Base-by-base conservation (phyloP, 2,113 vertebrate genomes). In the Spilogale gracilis region DNA sequence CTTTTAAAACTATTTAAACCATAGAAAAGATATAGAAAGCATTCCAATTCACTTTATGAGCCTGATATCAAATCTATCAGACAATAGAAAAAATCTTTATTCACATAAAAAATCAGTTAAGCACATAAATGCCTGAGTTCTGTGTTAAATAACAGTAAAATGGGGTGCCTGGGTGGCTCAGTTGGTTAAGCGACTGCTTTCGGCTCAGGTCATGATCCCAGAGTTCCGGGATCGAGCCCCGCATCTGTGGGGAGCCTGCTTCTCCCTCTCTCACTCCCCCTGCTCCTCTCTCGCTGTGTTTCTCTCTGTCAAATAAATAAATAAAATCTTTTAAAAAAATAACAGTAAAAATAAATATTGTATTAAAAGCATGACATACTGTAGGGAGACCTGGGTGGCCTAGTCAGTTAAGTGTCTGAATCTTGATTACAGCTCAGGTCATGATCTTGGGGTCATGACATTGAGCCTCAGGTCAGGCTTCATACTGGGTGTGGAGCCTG, bases 71-170 rank as follows among this genome's bases (percentile, higher is more conserved):
- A 93, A 88, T 79, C 50, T 84, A 43, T 73, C 32, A 84, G 12
- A 83, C 2, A 60, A 21, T 69, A 63, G 20, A 56, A 43, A 81
- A 86, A 76, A 67, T 71, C 67, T 84, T 89, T 48, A 73, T 61
- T 58, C 30, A 74, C 23, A 43, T 88, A 88, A 88, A 87, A 84
- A 21, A 82, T 90, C 38, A 83, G 30, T 89, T 84, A 94, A 94
- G 17, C 20, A 83, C 17, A 95, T 76, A 84, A 80, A 65, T 79
- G 2, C 65, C 88, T 20, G 65, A 86, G 63, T 93, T 94, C 2
- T 82, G n/a, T 89, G 60, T 78, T 92, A 79, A 78, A 52, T 71
- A 84, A 56, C 82, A 74, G 38, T 91, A 76, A 80, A 38, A 38
- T 38, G 38, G 38, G 38, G 38, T 38, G 38, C 38, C 38, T 38